phyloP scores from a whole-genome alignment of 92 coral and sea anemone genomes.

The Zoanthus solanderi region DNA sequence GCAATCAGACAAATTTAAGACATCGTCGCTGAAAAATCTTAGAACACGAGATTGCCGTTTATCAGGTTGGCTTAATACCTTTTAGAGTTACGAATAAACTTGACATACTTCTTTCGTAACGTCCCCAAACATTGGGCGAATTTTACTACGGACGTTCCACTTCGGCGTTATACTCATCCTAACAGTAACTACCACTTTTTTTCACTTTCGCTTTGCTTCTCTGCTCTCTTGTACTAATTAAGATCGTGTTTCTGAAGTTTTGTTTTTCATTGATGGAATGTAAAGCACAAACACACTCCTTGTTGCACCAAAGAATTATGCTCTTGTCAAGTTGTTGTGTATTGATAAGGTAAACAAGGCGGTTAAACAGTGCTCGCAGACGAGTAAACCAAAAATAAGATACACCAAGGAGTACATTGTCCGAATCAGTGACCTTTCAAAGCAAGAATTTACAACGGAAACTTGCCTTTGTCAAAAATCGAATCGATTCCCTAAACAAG shows the following conservation, averaged over 20 bases:
- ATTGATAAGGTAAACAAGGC: conserved; percentile 1
- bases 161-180: conserved; percentile 29
- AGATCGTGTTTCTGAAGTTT: conserved; percentile 31
- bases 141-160: conserved; percentile 47
- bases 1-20: too few species aligned
- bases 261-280: conserved; percentile 11
- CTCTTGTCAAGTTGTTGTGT: conserved; percentile 16
- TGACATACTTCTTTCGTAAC: conserved; percentile 13
- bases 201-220: background rate
- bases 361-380: background rate
- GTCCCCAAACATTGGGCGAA: conserved; percentile 25
- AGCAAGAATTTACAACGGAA: background rate
- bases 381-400: too few species aligned
- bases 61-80: background rate
- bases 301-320: conserved; percentile 28
- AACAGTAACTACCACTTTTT: background rate
- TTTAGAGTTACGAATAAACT: background rate
- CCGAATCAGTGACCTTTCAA: background rate
- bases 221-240: background rate
- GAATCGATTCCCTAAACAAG: background rate
- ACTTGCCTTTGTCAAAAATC: background rate
- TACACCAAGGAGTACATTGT: background rate
- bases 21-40: background rate
- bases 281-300: background rate
- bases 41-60: background rate